Conservation (phyloP, 2,888 invertebrate species). For the Brachypterus glaber region DNA sequence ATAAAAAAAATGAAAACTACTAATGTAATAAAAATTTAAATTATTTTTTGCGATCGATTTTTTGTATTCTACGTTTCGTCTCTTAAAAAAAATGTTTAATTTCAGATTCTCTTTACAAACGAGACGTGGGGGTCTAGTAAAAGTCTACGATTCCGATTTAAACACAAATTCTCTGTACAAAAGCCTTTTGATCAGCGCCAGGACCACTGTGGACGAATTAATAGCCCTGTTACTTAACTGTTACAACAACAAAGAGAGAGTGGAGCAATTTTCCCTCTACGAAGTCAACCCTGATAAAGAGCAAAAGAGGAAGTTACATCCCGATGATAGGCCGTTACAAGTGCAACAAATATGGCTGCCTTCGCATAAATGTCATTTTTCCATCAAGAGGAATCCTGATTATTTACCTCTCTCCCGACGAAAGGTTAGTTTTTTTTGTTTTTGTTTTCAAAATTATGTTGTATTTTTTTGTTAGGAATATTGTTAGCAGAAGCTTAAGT, state of each 20-base stretch:
- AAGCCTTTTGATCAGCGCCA: conserved; percentile 78
- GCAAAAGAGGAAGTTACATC: conserved; percentile 80
- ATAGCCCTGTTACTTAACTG: conserved; percentile 75
- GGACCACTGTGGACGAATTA: conserved; percentile 81
- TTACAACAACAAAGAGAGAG: conserved; percentile 72
- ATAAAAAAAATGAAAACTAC: no score
- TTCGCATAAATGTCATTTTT: conserved; percentile 64
- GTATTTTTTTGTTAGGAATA: no score
- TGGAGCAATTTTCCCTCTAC: conserved; percentile 79
- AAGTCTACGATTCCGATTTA: conserved; percentile 84
- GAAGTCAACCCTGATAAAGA: conserved; percentile 71
- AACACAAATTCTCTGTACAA: conserved; percentile 91
- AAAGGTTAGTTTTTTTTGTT: conserved; percentile 29
- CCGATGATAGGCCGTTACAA: conserved; percentile 73
- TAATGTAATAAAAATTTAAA: no score
- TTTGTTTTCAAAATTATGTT: neutral
- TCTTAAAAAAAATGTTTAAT: conserved; percentile 27
- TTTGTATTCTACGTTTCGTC: no score
- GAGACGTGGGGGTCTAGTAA: conserved; percentile 81
- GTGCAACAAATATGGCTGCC: conserved; percentile 67
- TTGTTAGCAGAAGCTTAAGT: no score
- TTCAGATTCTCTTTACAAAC: conserved; percentile 78
- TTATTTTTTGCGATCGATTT: no score
- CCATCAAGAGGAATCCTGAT: conserved; percentile 72
- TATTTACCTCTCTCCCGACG: conserved; percentile 53